Base-by-base conservation (phyloP, 2,797 vertebrate species). In the Sparus aurata region DNA sequence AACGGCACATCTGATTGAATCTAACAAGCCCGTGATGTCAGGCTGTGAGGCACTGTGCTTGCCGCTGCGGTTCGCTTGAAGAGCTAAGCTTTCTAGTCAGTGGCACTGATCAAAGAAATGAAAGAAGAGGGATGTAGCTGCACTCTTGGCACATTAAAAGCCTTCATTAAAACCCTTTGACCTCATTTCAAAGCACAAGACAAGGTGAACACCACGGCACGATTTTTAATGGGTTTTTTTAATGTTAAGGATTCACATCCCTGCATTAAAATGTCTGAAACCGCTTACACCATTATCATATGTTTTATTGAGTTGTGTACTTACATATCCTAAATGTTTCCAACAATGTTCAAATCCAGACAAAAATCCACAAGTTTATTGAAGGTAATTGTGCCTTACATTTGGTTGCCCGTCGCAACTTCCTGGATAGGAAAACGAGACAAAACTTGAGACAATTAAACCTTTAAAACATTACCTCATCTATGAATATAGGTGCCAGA, bases 111-210 rank as follows among this genome's bases (percentile, higher is more conserved):
- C 84, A 87, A 81, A 89, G 79, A 53, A 79, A 78, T 75, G 68
- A 84, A 86, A 88, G 66, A 43, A 82, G 68, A 75, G 55, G 57
- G 41, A 30, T 15, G 17, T 38, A 41, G 72, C 63, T 75, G 75
- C 78, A 74, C 34, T 20, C 61, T 71, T 70, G 52, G 47, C 71
- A 66, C 75, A 75, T 87, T 78, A 77, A 83, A 75, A 68, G 57
- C 34, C 45, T 77, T 85, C 63, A 81, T 85, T 87, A 88, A 85
- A 85, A 65, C 74, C 62, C 43, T 80, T 74, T 79, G 80, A 81
- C 84, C 69, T 74, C 13, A 20, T 85, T 88, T 79, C 57, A 64
- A 71, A 83, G 49, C 74, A 58, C 50, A 67, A 55, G 52, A 71
- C 47, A n/a, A 74, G 22, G 38, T 61, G 43, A 82, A 68, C 25